Conservation (phyloP, 2,888 invertebrate species). For the Nebria brevicollis region DNA sequence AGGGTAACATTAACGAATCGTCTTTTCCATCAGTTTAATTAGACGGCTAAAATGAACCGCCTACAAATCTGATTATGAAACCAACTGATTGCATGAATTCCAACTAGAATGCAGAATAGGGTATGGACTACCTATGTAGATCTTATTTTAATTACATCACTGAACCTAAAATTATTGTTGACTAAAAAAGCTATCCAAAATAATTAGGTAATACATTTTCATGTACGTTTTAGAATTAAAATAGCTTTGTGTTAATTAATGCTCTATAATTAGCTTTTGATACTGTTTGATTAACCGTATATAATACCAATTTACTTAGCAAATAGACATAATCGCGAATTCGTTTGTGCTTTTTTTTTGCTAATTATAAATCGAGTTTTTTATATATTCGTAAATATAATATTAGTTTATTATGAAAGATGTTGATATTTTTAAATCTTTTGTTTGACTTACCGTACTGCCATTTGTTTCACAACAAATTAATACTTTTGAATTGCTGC, state of each 20-base stretch:
- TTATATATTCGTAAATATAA: too few species aligned
- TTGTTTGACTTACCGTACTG: too few species aligned
- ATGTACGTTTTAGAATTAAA: not conserved
- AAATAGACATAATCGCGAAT: too few species aligned
- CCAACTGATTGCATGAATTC: not conserved
- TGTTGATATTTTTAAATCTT: too few species aligned
- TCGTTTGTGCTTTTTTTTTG: too few species aligned
- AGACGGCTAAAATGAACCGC: not conserved
- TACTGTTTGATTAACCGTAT: not conserved
- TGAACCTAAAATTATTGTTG: not conserved
- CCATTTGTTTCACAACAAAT: too few species aligned
- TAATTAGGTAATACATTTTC: not conserved
- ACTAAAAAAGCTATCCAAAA: not conserved
- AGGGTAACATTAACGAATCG: not conserved
- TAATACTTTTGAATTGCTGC: too few species aligned
- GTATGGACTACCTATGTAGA: not conserved
- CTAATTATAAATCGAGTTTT: too few species aligned
- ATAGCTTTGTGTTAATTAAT: not conserved
- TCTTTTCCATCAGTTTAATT: not conserved
- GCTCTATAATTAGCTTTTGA: not conserved
- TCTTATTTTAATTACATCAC: not conserved
- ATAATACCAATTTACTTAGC: not conserved
- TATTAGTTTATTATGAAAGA: too few species aligned
- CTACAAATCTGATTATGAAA: not conserved
- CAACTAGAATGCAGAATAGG: not conserved